Percentiles rank a stretch among this genome's conserved stretches.
Evolutionary conservation across 2,888 invertebrate genomes (phyloP).

Genomic region (Amiota mariae): DNA sequence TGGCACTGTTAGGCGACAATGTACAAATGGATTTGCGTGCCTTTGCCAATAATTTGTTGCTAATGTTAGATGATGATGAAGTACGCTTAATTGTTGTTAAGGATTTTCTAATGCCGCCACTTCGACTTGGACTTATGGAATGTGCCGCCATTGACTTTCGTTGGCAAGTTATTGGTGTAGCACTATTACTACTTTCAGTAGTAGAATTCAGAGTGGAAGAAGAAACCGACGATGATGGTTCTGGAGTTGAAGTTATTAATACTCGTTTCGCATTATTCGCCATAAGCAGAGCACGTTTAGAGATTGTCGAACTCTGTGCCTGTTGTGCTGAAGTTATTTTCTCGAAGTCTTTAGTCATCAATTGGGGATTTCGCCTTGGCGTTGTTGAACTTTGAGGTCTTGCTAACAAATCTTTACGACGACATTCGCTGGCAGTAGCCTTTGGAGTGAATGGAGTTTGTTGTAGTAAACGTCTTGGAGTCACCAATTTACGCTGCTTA

Average conservation of each 20-base stretch:
- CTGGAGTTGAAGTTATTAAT: conserved; percentile 35
- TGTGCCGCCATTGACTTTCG: not conserved
- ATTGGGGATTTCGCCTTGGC: conserved; percentile 43
- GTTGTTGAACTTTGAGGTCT: conserved; percentile 53
- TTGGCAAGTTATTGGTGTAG: not conserved
- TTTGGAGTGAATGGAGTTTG: conserved; percentile 38
- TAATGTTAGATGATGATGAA: not conserved
- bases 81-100: conserved; percentile 46
- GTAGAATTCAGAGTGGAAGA: conserved; percentile 30
- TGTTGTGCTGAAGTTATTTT: not conserved
- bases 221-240: conserved; percentile 33
- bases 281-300: not conserved
- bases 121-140: not conserved
- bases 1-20: conserved; percentile 25
- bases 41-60: conserved; percentile 52
- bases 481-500: conserved; percentile 48
- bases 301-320: not conserved
- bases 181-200: conserved; percentile 15
- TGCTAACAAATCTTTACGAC: not conserved
- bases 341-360: too few relatives aligned
- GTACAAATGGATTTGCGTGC: conserved; percentile 54
- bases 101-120: conserved; percentile 41
- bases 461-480: conserved; percentile 34
- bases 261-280: not conserved
- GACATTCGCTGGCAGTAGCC: not conserved